Conservation (phyloP, 1,140 invertebrate genomes). For the Philaenus spumarius region DNA sequence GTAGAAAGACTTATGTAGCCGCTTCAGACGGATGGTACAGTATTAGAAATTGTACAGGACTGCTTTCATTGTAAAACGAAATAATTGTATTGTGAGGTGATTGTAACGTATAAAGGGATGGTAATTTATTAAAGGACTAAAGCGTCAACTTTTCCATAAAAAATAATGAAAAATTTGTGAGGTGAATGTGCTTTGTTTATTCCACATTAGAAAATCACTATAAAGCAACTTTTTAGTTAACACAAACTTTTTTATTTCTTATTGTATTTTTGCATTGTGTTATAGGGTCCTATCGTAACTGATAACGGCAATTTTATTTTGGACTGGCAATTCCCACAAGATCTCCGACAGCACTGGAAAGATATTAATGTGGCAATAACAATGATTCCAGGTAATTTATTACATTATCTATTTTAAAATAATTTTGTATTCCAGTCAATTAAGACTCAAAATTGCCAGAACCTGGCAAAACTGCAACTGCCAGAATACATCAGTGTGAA, state of each 20-base stretch:
- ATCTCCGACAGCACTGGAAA: constrained; percentile 64
- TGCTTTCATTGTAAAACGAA: not conserved
- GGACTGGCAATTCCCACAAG: constrained; percentile 81
- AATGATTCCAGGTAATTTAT: constrained; percentile 72
- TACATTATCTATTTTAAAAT: too few species aligned
- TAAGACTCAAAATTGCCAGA: too few species aligned
- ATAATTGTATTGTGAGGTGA: too few species aligned
- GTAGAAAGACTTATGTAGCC: too few species aligned
- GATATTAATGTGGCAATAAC: constrained; percentile 63
- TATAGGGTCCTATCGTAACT: constrained; percentile 86
- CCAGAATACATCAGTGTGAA: too few species aligned
- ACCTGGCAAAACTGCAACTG: too few species aligned
- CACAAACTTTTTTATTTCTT: too few species aligned
- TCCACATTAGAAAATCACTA: not conserved
- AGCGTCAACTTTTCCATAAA: not conserved
- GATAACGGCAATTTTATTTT: constrained; percentile 98
- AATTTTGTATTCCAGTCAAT: too few species aligned
- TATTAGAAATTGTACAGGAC: too few species aligned
- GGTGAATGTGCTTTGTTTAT: not conserved
- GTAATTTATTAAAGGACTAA: not conserved
- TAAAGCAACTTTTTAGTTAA: constrained; percentile 19
- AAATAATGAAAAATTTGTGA: not conserved
- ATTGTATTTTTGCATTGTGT: constrained; percentile 24
- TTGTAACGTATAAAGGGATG: too few species aligned
- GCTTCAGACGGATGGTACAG: too few species aligned